Base-by-base conservation (phyloP, 2,888 invertebrate genomes). In the Eremobia ochroleuca region DNA sequence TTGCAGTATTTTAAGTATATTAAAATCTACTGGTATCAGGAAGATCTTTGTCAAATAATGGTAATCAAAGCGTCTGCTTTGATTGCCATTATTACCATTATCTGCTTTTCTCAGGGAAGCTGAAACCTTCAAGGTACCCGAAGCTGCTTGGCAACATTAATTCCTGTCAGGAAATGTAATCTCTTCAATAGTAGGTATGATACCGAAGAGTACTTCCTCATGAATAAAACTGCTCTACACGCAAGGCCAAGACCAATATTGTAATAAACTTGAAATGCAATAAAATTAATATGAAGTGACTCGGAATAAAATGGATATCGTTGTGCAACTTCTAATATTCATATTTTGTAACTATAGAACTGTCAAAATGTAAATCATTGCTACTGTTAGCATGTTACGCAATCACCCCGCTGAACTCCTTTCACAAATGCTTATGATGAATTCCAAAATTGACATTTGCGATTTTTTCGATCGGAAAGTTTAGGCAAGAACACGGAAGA, bases 201-300 rank as follows among this genome's bases (percentile, higher is more conserved):
- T 66, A 62, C 28, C 21, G 28, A 70, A 66, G 52, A 64, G 5
- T 34, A 62, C 61, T 66, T 67, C 49, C 59, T 43, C 62, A 52
- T 68, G 8, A 67, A 81, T 71, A 66, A 65, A 66, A 55, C n/a
- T 40, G 40, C 31, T 49, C n/a, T 15, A 31, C 77, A 82, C 67
- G 62, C 77, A 43, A 82, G 25, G 21, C 21, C n/a, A 37, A 31
- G 71, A 77, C 40, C 49, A 31, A 62, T 76, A 70, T 82, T 58
- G 31, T 77, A 67, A 81, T 80, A 81, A 77, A 77, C 40, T 70
- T 34, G 25, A 46, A 66, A 55, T 21, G 55, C 65, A 61, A 82
- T 69, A 31, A 52, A 64, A 79, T 68, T 49, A 64, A 58, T 81
- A 58, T 28, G 9, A 18, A 40, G 25, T 40, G 8, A 34, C 46